Base-by-base conservation (phyloP, 2,113 vertebrate species). In the Bubalus kerabau region DNA sequence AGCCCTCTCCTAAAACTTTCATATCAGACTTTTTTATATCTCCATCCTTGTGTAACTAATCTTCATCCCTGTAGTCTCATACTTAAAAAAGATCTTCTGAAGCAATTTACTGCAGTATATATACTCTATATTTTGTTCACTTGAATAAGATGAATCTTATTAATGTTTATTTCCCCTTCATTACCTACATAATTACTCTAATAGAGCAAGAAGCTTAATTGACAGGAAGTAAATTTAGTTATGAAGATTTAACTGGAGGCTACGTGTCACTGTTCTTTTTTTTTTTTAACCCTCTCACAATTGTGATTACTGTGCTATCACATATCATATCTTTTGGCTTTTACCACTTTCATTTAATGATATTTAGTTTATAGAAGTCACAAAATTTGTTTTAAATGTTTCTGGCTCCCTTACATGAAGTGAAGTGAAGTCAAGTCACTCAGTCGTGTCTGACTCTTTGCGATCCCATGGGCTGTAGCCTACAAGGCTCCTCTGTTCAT, bases 311-410 rank as follows among this genome's bases (percentile, higher is more conserved):
- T 87, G 0, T 90, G 59, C 26, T 71, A 11, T 85, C 16, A 40
- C 48, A 36, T 62, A 28, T 5, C 30, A 23, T 91, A 30, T 32
- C 84, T 82, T 92, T 81, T 96, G 48, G 85, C 30, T 86, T 94
- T 48, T 40, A 32, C 64, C 21, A 26, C 40, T 95, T 93, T 32
- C 56, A 36, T 91, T 94, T 71, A 91, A 88, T 78, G 32, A 3
- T 24, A 14, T 28, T 86, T 94, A 86, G 64, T 80, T 78, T 80
- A 62, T 40, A 52, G 56, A 92, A 90, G 64, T 90, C 26, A 67
- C 21, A 86, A 32, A 87, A 71, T 54, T 86, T 67, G 19, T 78
- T 95, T 97, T 92, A n/a, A 90, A 57, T 94, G 40, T 89, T 48
- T 10, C 43, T 91, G 30, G 36, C n/a, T 71, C 40, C 21, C 46